These are phyloP conservation scores for Eulimnadia texana DNA, from an alignment of 1,140 invertebrate genomes.

Conservation along the genomic window DNA sequence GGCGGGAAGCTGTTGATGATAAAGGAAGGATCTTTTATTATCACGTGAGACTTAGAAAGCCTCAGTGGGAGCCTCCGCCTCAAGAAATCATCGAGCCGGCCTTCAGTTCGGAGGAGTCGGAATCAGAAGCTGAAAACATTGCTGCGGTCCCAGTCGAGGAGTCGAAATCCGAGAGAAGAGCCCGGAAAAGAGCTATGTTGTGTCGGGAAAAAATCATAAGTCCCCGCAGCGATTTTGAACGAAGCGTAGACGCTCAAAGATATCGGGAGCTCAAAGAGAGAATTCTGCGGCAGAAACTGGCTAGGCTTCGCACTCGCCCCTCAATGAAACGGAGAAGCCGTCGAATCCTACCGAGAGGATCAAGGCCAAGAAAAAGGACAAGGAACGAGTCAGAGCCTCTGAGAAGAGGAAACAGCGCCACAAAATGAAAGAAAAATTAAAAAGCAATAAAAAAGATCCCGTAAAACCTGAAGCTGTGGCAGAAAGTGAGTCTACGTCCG, in stretches of 20 bases:
- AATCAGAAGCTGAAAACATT: slow-evolving; percentile 11
- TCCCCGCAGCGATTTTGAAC: slow-evolving; percentile 5
- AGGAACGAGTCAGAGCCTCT: background rate
- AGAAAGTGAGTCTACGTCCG: slow-evolving; percentile 13
- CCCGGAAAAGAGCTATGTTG: slow-evolving; percentile 11
- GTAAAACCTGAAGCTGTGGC: slow-evolving; percentile 7
- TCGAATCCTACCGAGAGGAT: background rate
- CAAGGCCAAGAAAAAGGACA: background rate
- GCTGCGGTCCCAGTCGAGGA: background rate
- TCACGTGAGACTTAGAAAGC: slow-evolving; percentile 61
- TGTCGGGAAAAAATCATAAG: slow-evolving; percentile 14
- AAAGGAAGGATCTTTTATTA: slow-evolving; percentile 83
- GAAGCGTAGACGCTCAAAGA: slow-evolving; percentile 2
- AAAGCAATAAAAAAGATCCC: slow-evolving; percentile 13
- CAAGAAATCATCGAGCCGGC: slow-evolving; percentile 30
- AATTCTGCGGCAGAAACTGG: slow-evolving; percentile 10
- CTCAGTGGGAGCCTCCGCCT: slow-evolving; percentile 76
- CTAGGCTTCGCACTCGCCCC: background rate
- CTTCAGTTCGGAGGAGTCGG: slow-evolving; percentile 26
- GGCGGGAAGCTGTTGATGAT: slow-evolving; percentile 65
- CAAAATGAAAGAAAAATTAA: slow-evolving; percentile 10
- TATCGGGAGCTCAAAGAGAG: slow-evolving; percentile 9
- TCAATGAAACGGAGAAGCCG: background rate
- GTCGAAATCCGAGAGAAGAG: slow-evolving; percentile 3
- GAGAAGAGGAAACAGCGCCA: slow-evolving; percentile 10